Evolutionary conservation across 2,888 invertebrate genomes (phyloP), one percentile per base, ranked within the genome.

Genomic region (Trisateles emortualis): DNA sequence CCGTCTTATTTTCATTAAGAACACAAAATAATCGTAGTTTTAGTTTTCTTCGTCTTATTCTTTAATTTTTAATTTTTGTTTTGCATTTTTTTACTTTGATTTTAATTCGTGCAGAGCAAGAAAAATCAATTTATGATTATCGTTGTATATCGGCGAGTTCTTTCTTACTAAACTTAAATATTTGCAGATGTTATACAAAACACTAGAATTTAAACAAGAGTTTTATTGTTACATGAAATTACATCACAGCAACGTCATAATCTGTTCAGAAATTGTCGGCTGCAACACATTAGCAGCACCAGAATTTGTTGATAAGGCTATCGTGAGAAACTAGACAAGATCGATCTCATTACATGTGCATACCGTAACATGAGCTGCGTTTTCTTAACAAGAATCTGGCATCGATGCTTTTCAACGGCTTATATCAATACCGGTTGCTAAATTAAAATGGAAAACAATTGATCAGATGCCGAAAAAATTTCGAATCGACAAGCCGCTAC

Each of bases 401-500:
- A 57, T 49, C 29, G 35, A 17, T 46, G 52, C 17, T 35, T 55
- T 47, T 53, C 48, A 62, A 61, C 42, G 56, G 60, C 52, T 47
- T 63, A 54, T 53, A 54, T 57, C 56, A 52, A 51, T 45, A 59
- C 62, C 54, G 53, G 44, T 71, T 68, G 64, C 72, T 65, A 79
- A 72, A 68, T 62, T 17, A 19, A 56, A 6, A 59, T 53, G 52
- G 56, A 53, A 65, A 68, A 67, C 50, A 50, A 54, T 57, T 59
- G 48, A 57, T 60, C 22, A 49, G 57, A 40, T 46, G 58, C 54
- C 60, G 61, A 66, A 68, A 64, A 61, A 46, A 59, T 61, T 52
- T 45, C 50, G 35, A 46, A 45, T 60, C 55, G 43, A 44, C 55
- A 53, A 56, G 60, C 58, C 59, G 47, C 51, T 57, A 47, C 55